Conservation (phyloP, 1,140 invertebrate genomes). For the Acromyrmex heyeri region DNA sequence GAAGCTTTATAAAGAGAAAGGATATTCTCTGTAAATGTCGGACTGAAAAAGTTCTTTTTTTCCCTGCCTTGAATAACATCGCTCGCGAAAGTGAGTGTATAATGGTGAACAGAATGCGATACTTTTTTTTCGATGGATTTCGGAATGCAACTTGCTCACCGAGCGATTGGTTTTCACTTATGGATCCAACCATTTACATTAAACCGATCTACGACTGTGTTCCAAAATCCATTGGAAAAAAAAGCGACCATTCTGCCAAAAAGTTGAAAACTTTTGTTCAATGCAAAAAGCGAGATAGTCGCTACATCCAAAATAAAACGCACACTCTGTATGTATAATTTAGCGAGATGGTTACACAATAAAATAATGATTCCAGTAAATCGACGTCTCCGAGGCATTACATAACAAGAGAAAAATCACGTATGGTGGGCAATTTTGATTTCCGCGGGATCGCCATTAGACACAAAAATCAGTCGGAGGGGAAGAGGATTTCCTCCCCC, state of each 20-base stretch:
- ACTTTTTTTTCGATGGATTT: too few species aligned
- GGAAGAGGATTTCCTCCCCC: background rate
- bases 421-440: background rate
- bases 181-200: too few species aligned
- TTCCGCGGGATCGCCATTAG: background rate
- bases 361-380: slow-evolving; percentile 36
- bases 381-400: background rate
- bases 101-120: too few species aligned
- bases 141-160: too few species aligned
- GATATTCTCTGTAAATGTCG: background rate
- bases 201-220: too few species aligned
- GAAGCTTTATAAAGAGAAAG: background rate
- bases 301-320: background rate
- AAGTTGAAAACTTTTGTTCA: background rate
- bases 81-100: too few species aligned
- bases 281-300: background rate
- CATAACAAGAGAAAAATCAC: slow-evolving; percentile 12
- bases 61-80: too few species aligned
- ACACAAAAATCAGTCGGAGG: background rate
- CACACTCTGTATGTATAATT: slow-evolving; percentile 16
- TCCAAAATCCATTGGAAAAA: background rate
- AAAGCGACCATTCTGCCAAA: too few species aligned
- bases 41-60: background rate
- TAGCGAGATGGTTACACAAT: slow-evolving; percentile 16
- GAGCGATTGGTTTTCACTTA: too few species aligned